These are phyloP conservation scores for Egretta garzetta DNA, from an alignment of 2,113 vertebrate genomes.

Conservation along the genomic window DNA sequence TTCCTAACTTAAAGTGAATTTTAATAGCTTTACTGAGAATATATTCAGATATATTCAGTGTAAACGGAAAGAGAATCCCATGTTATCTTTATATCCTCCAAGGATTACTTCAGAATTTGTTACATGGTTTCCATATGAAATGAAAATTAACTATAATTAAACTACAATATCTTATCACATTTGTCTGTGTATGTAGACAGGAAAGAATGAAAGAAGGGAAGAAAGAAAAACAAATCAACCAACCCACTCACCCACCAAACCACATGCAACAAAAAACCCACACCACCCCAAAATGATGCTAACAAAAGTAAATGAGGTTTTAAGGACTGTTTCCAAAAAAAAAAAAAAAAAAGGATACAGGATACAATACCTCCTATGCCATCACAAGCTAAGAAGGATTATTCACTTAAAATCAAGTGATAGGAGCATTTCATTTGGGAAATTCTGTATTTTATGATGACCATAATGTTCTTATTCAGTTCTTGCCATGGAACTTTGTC, in stretches of 20 bases:
- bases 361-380: background rate
- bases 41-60: constrained; percentile 48
- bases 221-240: background rate
- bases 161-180: background rate
- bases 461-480: background rate
- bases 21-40: constrained; percentile 67
- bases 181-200: background rate
- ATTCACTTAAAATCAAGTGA: background rate
- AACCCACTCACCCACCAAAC: background rate
- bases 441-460: background rate
- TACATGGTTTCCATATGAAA: constrained; percentile 32
- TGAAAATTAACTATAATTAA: constrained; percentile 64
- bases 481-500: background rate
- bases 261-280: background rate
- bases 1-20: constrained; percentile 59
- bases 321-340: background rate
- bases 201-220: background rate
- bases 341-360: background rate
- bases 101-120: constrained; percentile 62
- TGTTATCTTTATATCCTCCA: constrained; percentile 48
- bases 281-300: background rate
- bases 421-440: background rate
- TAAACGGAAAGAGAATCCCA: constrained; percentile 37
- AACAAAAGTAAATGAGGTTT: background rate
- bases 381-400: background rate